Evolutionary conservation across 2,888 invertebrate species (phyloP).

Genomic region (Ethmia dodecea): DNA sequence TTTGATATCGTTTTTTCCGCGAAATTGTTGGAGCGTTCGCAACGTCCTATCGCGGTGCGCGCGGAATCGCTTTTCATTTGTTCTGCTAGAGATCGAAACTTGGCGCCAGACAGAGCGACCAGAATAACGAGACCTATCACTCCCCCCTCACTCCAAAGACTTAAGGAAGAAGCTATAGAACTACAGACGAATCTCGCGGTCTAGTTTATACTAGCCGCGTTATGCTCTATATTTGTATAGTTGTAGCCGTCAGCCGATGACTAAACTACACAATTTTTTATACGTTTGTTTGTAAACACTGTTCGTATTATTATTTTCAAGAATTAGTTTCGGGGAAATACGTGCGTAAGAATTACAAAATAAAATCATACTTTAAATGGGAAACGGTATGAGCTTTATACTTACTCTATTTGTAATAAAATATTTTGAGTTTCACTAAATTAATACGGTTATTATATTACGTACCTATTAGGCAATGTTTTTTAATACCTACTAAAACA

Average conservation of each 20-base stretch:
- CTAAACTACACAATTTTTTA: slow-evolving; percentile 1
- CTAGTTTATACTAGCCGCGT: not conserved
- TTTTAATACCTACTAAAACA: too few species aligned
- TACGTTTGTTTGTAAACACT: slow-evolving; percentile 2
- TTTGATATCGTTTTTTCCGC: slow-evolving; percentile 21
- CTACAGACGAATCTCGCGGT: too few species aligned
- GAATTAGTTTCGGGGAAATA: not conserved
- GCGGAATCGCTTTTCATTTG: slow-evolving; percentile 35
- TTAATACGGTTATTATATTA: too few species aligned
- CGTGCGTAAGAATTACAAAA: too few species aligned
- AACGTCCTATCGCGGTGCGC: slow-evolving; percentile 47
- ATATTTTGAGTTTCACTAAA: too few species aligned
- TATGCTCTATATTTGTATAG: slow-evolving; percentile 10
- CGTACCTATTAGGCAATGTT: too few species aligned
- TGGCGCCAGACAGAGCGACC: slow-evolving; percentile 35
- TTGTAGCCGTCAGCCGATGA: slow-evolving; percentile 2
- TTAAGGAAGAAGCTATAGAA: not conserved
- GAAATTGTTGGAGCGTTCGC: slow-evolving; percentile 16
- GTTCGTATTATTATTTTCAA: not conserved
- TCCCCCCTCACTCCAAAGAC: slow-evolving; percentile 16
- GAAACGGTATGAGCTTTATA: too few species aligned
- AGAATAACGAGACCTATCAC: slow-evolving; percentile 27
- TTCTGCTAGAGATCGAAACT: slow-evolving; percentile 29
- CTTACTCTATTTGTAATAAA: too few species aligned
- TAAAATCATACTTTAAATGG: too few species aligned